Evolutionary conservation across 2,888 invertebrate species (phyloP).

Genomic region (Anarsia innoxiella): DNA sequence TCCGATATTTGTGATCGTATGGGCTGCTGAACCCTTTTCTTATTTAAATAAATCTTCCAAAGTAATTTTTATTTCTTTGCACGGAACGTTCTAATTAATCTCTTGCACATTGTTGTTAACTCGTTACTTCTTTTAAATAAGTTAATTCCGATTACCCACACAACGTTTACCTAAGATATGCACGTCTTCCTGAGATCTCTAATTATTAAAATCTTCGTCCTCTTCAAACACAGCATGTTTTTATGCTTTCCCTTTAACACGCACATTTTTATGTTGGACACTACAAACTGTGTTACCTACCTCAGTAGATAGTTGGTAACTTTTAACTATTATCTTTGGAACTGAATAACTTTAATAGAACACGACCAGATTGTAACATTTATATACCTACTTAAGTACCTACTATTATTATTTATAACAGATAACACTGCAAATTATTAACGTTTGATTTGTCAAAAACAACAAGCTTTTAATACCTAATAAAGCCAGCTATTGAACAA

Average conservation of each 20-base stretch:
- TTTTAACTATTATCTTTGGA: conserved; percentile 24
- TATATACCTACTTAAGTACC: conserved; percentile 21
- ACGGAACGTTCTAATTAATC: conserved; percentile 32
- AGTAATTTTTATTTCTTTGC: conserved; percentile 41
- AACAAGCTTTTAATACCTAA: conserved; percentile 18
- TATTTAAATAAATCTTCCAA: conserved; percentile 27
- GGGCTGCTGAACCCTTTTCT: conserved; percentile 42
- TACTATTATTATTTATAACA: conserved; percentile 19
- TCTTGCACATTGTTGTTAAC: conserved; percentile 9
- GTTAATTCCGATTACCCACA: no score
- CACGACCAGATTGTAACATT: conserved; percentile 64
- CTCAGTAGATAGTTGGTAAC: no score
- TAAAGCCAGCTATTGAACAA: background rate
- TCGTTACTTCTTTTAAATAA: conserved; percentile 3
- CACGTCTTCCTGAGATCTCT: conserved; percentile 32
- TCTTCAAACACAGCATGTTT: conserved; percentile 31
- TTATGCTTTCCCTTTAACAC: conserved; percentile 27
- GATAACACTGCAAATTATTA: conserved; percentile 26
- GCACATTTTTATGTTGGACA: conserved; percentile 29
- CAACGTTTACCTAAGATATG: conserved; percentile 20
- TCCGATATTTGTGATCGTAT: conserved; percentile 44
- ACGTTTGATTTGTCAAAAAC: conserved; percentile 16
- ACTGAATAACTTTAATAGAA: conserved; percentile 44
- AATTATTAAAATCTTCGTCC: conserved; percentile 16
- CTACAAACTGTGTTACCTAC: conserved; percentile 24